Conservation (phyloP, 2,113 vertebrate genomes). For the Podilymbus podiceps region DNA sequence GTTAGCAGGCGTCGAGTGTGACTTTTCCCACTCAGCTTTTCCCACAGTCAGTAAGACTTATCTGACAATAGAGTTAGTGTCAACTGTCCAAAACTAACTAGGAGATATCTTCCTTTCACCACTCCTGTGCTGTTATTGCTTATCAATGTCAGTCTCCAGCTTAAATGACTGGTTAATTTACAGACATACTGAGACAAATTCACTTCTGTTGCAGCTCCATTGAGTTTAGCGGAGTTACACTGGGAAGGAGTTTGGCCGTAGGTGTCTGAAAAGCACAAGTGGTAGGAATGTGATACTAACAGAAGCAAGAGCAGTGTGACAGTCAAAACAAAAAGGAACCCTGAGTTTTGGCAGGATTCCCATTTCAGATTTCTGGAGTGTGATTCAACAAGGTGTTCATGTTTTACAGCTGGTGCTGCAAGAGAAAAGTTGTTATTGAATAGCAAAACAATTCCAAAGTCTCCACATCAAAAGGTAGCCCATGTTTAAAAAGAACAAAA, state of each 20-base stretch:
- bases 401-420: conserved; percentile 18
- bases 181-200: conserved; percentile 39
- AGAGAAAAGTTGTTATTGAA: conserved; percentile 15
- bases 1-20: conserved; percentile 34
- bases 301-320: conserved; percentile 9
- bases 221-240: not conserved
- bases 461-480: not conserved
- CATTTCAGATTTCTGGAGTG: conserved; percentile 29
- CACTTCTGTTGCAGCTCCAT: not conserved
- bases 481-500: not conserved
- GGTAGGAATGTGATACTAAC: conserved; percentile 45
- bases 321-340: conserved; percentile 39
- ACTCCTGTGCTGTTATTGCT: conserved; percentile 38
- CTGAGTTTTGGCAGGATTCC: conserved; percentile 31
- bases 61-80: conserved; percentile 60
- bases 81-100: conserved; percentile 68
- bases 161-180: conserved; percentile 56
- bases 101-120: conserved; percentile 69
- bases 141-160: conserved; percentile 58
- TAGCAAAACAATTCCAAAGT: not conserved
- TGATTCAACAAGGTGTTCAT: conserved; percentile 32
- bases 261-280: conserved; percentile 30
- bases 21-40: conserved; percentile 61
- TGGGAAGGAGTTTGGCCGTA: not conserved
- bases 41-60: conserved; percentile 60